These are phyloP conservation scores for Chrysemys picta DNA, from an alignment of 2,113 vertebrate genomes.

Conservation along the genomic window DNA sequence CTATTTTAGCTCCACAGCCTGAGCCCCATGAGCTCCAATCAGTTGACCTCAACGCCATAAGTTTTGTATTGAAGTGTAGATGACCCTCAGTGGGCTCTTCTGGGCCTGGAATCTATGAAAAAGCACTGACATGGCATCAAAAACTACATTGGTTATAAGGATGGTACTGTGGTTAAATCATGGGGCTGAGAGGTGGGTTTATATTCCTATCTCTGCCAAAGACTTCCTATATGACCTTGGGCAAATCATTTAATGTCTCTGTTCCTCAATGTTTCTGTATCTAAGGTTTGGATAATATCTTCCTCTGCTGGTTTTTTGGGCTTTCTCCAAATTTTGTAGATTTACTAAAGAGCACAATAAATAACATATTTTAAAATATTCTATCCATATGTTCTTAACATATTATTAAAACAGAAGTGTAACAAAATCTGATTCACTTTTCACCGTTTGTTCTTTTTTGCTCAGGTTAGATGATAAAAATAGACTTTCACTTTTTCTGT, in stretches of 20 bases:
- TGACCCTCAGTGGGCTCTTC: not conserved
- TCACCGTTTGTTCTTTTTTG: not conserved
- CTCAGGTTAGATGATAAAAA: not conserved
- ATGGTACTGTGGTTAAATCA: rapidly evolving
- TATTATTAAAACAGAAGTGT: conserved; percentile 8
- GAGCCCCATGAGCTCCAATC: too few species aligned
- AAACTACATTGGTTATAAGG: not conserved
- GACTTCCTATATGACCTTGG: not conserved
- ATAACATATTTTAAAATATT: not conserved
- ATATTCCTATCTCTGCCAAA: not conserved
- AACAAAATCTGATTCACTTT: conserved; percentile 11
- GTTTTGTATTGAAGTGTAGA: not conserved
- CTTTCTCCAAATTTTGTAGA: not conserved
- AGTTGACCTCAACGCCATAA: too few species aligned
- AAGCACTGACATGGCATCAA: rapidly evolving
- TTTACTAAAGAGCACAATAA: not conserved
- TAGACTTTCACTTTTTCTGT: not conserved
- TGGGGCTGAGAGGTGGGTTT: not conserved
- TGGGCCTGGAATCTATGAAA: not conserved
- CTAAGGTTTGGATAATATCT: not conserved
- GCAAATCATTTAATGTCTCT: not conserved
- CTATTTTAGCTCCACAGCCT: too few species aligned
- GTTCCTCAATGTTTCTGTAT: not conserved
- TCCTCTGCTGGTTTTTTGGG: not conserved
- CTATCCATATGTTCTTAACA: not conserved